phyloP scores from a whole-genome alignment of 2,888 invertebrate genomes.

The Oscheius onirici region DNA sequence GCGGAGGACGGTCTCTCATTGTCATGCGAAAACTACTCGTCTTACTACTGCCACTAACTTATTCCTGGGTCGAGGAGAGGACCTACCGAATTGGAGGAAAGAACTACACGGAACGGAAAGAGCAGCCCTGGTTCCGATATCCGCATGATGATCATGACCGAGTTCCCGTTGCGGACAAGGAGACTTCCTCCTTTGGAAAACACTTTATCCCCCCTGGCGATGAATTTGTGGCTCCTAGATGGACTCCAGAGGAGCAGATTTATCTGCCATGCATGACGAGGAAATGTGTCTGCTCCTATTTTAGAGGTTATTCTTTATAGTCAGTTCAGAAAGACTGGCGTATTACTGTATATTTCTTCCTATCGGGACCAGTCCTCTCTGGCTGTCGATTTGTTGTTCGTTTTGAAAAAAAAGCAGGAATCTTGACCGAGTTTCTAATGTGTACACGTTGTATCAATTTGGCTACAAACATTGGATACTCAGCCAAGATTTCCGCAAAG shows the following conservation, averaged over 20 bases:
- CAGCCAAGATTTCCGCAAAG: too few relatives aligned
- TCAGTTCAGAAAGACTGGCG: too few relatives aligned
- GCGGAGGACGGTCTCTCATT: background rate
- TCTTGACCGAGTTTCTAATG: too few relatives aligned
- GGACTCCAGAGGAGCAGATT: slow-evolving; percentile 41
- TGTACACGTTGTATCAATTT: too few relatives aligned
- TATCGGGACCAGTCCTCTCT: too few relatives aligned
- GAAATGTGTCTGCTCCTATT: slow-evolving; percentile 60
- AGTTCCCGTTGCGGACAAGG: slow-evolving; percentile 38
- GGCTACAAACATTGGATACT: too few relatives aligned
- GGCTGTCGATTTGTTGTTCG: too few relatives aligned
- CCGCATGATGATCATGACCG: slow-evolving; percentile 50
- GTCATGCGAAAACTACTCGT: background rate
- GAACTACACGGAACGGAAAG: slow-evolving; percentile 45
- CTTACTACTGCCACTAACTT: background rate
- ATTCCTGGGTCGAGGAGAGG: slow-evolving; percentile 3
- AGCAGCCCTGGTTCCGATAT: slow-evolving; percentile 58
- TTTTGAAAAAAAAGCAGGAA: too few relatives aligned
- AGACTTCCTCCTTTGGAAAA: slow-evolving; percentile 51
- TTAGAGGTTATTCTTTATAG: slow-evolving; percentile 34
- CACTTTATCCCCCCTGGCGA: slow-evolving; percentile 57
- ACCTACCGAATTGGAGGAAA: slow-evolving; percentile 36
- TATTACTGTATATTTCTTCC: too few relatives aligned
- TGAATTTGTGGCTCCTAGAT: slow-evolving; percentile 42
- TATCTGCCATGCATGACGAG: slow-evolving; percentile 59